A percentile compares a stretch with the other conserved stretches of the same genome.
phyloP scores from a whole-genome alignment of 2,888 invertebrate species.

The Lucinisca nassula region DNA sequence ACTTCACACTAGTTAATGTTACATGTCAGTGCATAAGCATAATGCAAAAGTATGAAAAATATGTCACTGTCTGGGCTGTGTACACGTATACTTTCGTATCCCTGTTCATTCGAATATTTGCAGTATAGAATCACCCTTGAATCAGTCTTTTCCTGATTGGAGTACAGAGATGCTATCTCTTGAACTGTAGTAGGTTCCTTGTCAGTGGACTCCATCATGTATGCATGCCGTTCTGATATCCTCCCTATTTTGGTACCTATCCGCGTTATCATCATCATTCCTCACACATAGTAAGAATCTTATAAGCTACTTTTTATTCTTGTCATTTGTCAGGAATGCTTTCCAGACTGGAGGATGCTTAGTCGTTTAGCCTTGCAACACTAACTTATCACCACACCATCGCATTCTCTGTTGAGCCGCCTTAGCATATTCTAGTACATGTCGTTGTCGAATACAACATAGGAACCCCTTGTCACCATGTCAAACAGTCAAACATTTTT shows the following conservation, averaged over 20 bases:
- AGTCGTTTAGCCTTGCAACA: slow-evolving; percentile 14
- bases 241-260: not conserved
- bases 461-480: not conserved
- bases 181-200: not conserved
- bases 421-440: slow-evolving; percentile 6
- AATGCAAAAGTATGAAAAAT: no score
- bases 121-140: slow-evolving; percentile 43
- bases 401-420: slow-evolving; percentile 12
- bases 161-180: slow-evolving; percentile 13
- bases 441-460: slow-evolving; percentile 20
- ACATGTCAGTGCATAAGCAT: no score
- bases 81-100: slow-evolving; percentile 34
- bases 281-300: not conserved
- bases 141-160: slow-evolving; percentile 39
- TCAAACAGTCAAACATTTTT: no score
- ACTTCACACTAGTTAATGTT: no score
- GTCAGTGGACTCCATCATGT: not conserved
- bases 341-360: slow-evolving; percentile 43
- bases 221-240: not conserved
- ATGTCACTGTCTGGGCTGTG: slow-evolving; percentile 50
- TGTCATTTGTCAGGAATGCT: slow-evolving; percentile 12
- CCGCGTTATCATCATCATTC: not conserved
- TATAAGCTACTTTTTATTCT: not conserved
- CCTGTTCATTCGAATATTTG: slow-evolving; percentile 31
- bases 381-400: slow-evolving; percentile 17